Base-by-base conservation (phyloP, 2,888 invertebrate genomes). In the Labia minor region DNA sequence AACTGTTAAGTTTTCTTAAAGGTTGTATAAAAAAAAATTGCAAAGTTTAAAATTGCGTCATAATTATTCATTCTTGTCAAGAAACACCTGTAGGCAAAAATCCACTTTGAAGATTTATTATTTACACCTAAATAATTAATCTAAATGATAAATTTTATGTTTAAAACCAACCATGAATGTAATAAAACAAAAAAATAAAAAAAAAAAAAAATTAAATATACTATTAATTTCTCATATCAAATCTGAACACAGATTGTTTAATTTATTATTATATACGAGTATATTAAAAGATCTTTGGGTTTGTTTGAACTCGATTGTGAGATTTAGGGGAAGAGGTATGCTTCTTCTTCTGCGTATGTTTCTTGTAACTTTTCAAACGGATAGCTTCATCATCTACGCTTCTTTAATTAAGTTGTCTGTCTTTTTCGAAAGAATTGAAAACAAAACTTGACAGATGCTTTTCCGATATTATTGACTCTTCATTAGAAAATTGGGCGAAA, bases 381-480 rank as follows among this genome's bases (percentile, higher is more conserved):
- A 49, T 16, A 49, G 16, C 49, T 49, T 49, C 49, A 49, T 49
- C 49, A 49, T 49, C 16, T 16, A 4, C 6, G 14, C 49, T 14
- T 14, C n/a, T 49, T 49, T 49, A 49, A 49, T 49, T 49, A 49
- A 49, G 49, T 49, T 49, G 49, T 49, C 49, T 49, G 49, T 49
- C 49, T 49, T 49, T 49, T 49, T 49, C 16, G 8, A 49, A 49
- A 49, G 49, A 49, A 49, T 49, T 49, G 49, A 49, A 49, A 49
- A 49, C 49, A 49, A 49, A 49, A 49, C 49, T 49, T 49, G 49
- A 49, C 49, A 49, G 49, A 49, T 49, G 49, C 49, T 49, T 49
- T 49, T 49, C 49, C 49, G 16, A 49, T 49, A 49, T 10, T 49
- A 49, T 49, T 49, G 49, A 49, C 49, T 49, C 49, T 49, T 49